Percentiles rank a stretch among this genome's conserved stretches.
Conservation (phyloP, 1,140 invertebrate species). For the Hyphantria cunea region DNA sequence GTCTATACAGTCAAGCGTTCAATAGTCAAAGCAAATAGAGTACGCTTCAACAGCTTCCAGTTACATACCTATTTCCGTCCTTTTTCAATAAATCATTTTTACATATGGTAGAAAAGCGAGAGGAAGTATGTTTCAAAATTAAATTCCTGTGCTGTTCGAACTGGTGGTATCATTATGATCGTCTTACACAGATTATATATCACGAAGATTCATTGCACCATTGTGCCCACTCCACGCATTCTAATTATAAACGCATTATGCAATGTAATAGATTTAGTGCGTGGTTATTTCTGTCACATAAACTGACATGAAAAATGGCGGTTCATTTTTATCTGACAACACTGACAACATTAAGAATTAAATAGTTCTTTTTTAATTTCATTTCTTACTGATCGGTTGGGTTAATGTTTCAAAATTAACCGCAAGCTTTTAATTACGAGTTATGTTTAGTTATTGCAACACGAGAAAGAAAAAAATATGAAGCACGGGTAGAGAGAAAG, state of each 20-base stretch:
- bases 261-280: constrained; percentile 37
- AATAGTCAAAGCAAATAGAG: too few relatives aligned
- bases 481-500: too few relatives aligned
- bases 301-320: not conserved
- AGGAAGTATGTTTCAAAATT: too few relatives aligned
- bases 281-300: constrained; percentile 11
- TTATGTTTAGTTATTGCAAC: not conserved
- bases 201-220: constrained; percentile 46
- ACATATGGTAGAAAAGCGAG: too few relatives aligned
- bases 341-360: not conserved
- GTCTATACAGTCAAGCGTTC: too few relatives aligned
- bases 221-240: constrained; percentile 33
- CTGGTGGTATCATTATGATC: constrained; percentile 11
- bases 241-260: constrained; percentile 43
- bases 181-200: constrained; percentile 33
- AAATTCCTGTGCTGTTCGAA: not conserved
- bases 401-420: not conserved
- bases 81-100: too few relatives aligned
- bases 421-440: not conserved
- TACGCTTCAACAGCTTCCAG: too few relatives aligned
- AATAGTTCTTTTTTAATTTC: too few relatives aligned
- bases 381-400: too few relatives aligned
- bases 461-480: too few relatives aligned
- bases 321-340: constrained; percentile 2
- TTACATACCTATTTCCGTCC: too few relatives aligned